Conservation (phyloP, 2,113 vertebrate genomes). For the Prolemur simus region DNA sequence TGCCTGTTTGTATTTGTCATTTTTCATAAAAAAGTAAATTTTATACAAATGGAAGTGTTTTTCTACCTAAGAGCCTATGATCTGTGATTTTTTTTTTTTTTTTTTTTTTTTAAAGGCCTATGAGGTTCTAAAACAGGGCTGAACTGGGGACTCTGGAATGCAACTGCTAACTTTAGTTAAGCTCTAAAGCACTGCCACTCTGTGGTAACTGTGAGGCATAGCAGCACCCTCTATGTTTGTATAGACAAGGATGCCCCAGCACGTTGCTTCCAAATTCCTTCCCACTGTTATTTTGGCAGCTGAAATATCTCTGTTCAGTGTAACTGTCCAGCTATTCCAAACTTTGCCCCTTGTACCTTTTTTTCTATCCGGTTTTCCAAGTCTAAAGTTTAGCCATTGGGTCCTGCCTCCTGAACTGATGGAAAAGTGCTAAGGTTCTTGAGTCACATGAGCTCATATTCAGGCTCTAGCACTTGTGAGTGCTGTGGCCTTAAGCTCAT, state of each 20-base stretch:
- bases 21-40: conserved; percentile 2
- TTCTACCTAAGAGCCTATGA: background rate
- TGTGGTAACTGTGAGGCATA: conserved; percentile 79
- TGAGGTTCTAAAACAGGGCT: background rate
- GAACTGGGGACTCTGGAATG: conserved; percentile 19
- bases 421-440: background rate
- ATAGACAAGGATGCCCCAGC: background rate
- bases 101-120: background rate
- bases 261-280: background rate
- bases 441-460: background rate
- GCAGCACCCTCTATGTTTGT: background rate
- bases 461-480: background rate
- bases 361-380: background rate
- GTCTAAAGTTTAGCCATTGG: background rate
- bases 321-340: background rate
- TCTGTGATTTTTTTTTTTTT: background rate
- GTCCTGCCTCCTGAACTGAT: background rate
- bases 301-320: background rate
- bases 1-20: background rate
- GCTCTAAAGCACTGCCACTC: conserved; percentile 84
- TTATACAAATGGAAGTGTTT: background rate
- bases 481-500: background rate
- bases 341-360: accelerated
- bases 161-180: conserved; percentile 61
- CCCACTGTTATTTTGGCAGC: background rate